These are phyloP conservation scores for Nyctalus aviator DNA, from an alignment of 2,797 vertebrate species.

Conservation along the genomic window DNA sequence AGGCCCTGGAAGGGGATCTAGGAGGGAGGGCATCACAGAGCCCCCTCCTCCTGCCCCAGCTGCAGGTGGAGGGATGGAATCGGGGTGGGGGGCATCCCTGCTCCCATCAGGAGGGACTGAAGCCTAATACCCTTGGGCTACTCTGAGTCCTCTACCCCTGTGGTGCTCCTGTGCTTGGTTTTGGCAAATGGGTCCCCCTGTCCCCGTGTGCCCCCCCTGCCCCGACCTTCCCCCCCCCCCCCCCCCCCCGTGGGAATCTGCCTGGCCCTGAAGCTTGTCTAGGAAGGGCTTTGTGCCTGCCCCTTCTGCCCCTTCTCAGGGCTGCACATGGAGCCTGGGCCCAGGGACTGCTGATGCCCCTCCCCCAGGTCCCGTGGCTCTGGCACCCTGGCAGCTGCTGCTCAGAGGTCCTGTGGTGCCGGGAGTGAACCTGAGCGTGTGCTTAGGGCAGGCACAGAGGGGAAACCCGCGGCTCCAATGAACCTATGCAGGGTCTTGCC, in stretches of 20 bases:
- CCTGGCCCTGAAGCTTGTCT: not conserved
- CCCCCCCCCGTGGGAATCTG: fast-evolving
- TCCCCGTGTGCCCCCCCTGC: no score
- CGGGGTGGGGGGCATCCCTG: not conserved
- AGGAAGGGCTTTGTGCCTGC: not conserved
- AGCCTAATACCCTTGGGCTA: fast-evolving
- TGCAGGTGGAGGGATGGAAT: no score
- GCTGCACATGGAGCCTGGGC: not conserved
- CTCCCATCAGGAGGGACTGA: not conserved
- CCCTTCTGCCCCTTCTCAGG: not conserved
- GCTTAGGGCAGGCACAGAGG: not conserved
- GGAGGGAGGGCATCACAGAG: not conserved
- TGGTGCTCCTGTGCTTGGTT: not conserved
- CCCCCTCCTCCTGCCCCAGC: not conserved
- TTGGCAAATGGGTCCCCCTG: not conserved
- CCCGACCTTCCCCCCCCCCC: no score
- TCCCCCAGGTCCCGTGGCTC: not conserved
- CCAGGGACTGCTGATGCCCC: fast-evolving
- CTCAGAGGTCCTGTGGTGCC: not conserved
- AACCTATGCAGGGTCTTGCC: not conserved
- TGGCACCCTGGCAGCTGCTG: not conserved
- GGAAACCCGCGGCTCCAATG: not conserved
- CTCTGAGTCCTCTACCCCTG: not conserved
- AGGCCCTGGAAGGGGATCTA: not conserved
- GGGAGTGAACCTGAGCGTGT: not conserved